Base-by-base conservation (phyloP, 2,888 invertebrate species). In the Therioaphis trifolii region DNA sequence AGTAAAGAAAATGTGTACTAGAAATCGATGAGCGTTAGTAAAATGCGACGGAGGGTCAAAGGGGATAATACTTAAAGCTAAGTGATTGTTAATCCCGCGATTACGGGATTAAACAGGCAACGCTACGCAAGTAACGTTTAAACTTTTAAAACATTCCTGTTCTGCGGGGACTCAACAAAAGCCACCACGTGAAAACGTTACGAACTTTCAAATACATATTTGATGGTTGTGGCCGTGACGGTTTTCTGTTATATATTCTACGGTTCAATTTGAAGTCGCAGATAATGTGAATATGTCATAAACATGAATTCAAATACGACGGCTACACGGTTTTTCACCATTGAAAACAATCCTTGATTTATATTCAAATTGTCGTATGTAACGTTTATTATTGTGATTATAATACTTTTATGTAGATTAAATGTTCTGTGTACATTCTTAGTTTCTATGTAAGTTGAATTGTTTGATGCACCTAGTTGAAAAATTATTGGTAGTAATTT, bases 141-240 rank as follows among this genome's bases (percentile, higher is more conserved):
- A 77, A 77, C 77, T 77, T 77, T 66, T 63, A 66, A 49, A 77
- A 77, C 66, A 66, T 77, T 66, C 49, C 49, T 35, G 66, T 77
- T 66, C 11, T 49, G 35, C 11, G n/a, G 24, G n/a, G 21, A 66
- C 49, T 66, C 66, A 35, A 66, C 77, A 77, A 77, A 74, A 66
- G 63, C 55, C 66, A 66, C 21, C 18, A 27, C 49, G 49, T 63
- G 49, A 35, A 77, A 77, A 49, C 18, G 63, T 66, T 49, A 15
- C 35, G 15, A 77, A 77, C 77, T 66, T 77, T 66, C 29, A 49
- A 77, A 77, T 77, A 77, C n/a, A 77, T 77, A 66, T 77, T 66
- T 49, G 7, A 49, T 4, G 46, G 7, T 46, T 35, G 3, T 58
- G 46, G 61, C 29, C 14, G 18, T 46, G 27, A 61, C 43, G 61